Conservation (phyloP, 2,888 invertebrate genomes). For the Drosophila borborema region DNA sequence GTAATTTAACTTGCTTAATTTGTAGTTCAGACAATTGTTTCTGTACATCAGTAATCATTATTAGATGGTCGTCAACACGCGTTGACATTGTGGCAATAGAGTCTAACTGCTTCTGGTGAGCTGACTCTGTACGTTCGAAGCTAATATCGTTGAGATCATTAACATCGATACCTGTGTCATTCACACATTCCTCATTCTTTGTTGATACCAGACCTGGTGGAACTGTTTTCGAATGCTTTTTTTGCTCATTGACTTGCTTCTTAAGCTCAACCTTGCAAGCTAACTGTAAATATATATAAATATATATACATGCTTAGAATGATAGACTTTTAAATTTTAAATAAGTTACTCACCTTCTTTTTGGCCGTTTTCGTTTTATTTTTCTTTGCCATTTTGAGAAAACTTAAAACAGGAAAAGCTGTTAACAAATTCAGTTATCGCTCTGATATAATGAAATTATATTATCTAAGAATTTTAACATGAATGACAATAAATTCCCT, state of each 20-base stretch:
- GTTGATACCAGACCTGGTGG: neutral
- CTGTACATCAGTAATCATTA: constrained; percentile 28
- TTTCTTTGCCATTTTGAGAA: constrained; percentile 36
- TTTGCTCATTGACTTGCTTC: neutral
- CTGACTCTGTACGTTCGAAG: neutral
- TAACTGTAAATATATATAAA: neutral
- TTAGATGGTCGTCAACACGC: constrained; percentile 39
- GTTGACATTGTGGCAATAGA: constrained; percentile 30
- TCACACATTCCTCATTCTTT: neutral
- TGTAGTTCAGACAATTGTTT: constrained; percentile 34
- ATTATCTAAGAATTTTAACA: neutral
- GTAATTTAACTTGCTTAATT: constrained; percentile 25
- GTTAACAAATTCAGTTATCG: neutral
- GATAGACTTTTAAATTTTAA: neutral
- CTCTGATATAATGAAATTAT: neutral
- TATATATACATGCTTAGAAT: neutral
- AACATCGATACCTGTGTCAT: constrained; percentile 6
- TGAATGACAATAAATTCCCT: neutral
- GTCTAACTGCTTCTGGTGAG: constrained; percentile 26
- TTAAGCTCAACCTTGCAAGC: neutral
- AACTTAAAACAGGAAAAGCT: no score
- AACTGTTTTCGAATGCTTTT: neutral
- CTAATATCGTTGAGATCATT: neutral
- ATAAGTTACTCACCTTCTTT: constrained; percentile 18
- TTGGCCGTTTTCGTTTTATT: constrained; percentile 28